These are phyloP conservation scores for Tenualosa thibaudeaui DNA, from an alignment of 2,797 vertebrate genomes.

Conservation along the genomic window DNA sequence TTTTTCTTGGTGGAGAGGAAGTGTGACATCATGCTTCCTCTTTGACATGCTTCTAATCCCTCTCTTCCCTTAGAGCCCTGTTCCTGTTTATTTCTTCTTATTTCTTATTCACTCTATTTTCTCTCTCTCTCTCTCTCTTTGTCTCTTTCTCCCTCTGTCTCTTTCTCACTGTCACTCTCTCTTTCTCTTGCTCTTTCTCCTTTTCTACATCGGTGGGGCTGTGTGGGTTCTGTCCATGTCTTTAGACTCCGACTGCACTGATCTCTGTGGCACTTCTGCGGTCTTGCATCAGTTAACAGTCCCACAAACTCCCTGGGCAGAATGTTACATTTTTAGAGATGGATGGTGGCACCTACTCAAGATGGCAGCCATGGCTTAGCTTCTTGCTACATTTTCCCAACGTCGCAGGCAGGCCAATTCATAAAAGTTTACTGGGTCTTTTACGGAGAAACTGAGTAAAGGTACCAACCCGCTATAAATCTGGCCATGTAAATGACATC, in stretches of 20 bases:
- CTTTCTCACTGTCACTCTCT: background rate
- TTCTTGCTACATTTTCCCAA: slow-evolving; percentile 11
- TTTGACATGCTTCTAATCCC: slow-evolving; percentile 22
- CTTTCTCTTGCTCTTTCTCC: background rate
- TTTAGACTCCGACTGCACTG: background rate
- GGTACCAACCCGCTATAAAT: slow-evolving; percentile 18
- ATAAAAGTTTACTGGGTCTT: slow-evolving; percentile 18
- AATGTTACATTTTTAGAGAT: slow-evolving; percentile 22
- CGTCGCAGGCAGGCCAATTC: background rate
- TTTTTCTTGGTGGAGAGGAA: slow-evolving; percentile 23
- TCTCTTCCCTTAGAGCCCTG: background rate
- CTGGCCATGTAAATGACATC: slow-evolving; percentile 22
- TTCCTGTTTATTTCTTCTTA: slow-evolving; percentile 44
- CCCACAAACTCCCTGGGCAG: slow-evolving; percentile 13
- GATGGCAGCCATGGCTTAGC: slow-evolving; percentile 7
- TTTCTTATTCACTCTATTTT: background rate
- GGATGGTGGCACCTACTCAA: slow-evolving; percentile 12
- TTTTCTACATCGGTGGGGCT: background rate
- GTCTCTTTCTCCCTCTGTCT: slow-evolving; percentile 47
- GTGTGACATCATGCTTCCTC: slow-evolving; percentile 47
- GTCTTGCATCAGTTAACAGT: slow-evolving; percentile 18
- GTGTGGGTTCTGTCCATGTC: background rate
- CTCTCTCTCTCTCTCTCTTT: background rate
- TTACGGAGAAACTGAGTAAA: slow-evolving; percentile 19
- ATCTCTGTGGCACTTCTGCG: slow-evolving; percentile 9